A percentile compares a stretch with the other conserved stretches of the same genome.
Evolutionary conservation across 1,140 invertebrate genomes (phyloP).

Genomic region (Drosophila ironensis): DNA sequence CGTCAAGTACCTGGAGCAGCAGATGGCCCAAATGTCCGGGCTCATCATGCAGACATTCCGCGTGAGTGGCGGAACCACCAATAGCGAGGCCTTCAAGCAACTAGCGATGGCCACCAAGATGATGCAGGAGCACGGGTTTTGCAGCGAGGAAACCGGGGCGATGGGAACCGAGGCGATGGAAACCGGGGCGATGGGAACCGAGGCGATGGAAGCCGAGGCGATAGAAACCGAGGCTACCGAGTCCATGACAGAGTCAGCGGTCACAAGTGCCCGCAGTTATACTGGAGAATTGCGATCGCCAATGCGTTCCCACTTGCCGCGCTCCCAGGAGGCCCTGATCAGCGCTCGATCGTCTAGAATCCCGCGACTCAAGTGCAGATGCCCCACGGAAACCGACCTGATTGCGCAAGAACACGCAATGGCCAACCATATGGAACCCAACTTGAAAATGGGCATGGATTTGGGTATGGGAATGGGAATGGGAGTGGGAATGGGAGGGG

Average conservation of each 20-base stretch:
- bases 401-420: slow-evolving; percentile 1
- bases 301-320: neutral
- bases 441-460: neutral
- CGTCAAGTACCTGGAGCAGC: slow-evolving; percentile 56
- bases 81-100: slow-evolving; percentile 48
- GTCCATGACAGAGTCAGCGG: neutral
- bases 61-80: slow-evolving; percentile 37
- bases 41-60: slow-evolving; percentile 66
- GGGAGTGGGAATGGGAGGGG: neutral
- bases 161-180: slow-evolving; percentile 34
- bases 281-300: neutral
- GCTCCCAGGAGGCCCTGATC: slow-evolving; percentile 10
- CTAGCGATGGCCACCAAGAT: slow-evolving; percentile 35
- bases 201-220: neutral
- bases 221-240: slow-evolving; percentile 15
- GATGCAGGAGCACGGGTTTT: too few relatives aligned
- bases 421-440: too few relatives aligned
- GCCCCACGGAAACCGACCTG: slow-evolving; percentile 34
- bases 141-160: slow-evolving; percentile 19
- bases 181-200: neutral
- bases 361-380: slow-evolving; percentile 39
- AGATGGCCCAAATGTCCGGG: slow-evolving; percentile 67
- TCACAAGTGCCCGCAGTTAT: slow-evolving; percentile 16
- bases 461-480: neutral
- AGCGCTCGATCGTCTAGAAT: slow-evolving; percentile 11